Evolutionary conservation across 1,140 invertebrate genomes (phyloP), one percentile per base, ranked within the genome.

Genomic region (Penaeus japonicus): DNA sequence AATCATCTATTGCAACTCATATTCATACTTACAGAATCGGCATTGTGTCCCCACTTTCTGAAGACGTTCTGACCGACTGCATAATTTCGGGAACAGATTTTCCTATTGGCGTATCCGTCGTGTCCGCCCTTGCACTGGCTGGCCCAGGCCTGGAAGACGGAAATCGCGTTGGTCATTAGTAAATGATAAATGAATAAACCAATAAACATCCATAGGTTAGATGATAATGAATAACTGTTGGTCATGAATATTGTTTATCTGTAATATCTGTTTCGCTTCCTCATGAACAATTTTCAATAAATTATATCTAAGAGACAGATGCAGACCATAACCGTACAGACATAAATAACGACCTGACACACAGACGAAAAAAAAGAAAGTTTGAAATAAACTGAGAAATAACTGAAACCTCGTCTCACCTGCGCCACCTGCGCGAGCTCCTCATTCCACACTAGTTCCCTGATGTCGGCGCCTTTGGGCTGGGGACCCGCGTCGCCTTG

Each of bases 401-500:
- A 24, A 24, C 4, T 17, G 15, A 27, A 20, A 24, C 10, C 0
- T 1, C 20, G 5, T 2, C 15, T 53, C 54, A 88, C 86, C 86
- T 88, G 86, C 2, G 86, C 86, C 62, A 88, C 86, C 27, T 88
- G 4, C 4, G 86, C 86, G 24, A 88, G 65, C 27, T 88, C 86
- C 7, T 88, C 86, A 54, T 88, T 88, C 86, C 86, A 88, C 59
- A 84, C 75, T 59, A 90, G 4, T 65, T 90, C 55, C 17, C 70
- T 22, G 81, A 90, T 90, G 85, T 90, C 85, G 55, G 90, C 88
- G 17, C 85, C 90, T 18, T 65, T 22, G 10, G 83, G 86, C 81
- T 90, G 89, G 12, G 89, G 89, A 4, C 89, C 89, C 10, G 83
- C 59, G 18, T 27, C 30, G 15, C 89, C 89, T 32, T 53, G 35